Conservation (phyloP, 1,140 invertebrate genomes). For the Rhagoletis pomonella region DNA sequence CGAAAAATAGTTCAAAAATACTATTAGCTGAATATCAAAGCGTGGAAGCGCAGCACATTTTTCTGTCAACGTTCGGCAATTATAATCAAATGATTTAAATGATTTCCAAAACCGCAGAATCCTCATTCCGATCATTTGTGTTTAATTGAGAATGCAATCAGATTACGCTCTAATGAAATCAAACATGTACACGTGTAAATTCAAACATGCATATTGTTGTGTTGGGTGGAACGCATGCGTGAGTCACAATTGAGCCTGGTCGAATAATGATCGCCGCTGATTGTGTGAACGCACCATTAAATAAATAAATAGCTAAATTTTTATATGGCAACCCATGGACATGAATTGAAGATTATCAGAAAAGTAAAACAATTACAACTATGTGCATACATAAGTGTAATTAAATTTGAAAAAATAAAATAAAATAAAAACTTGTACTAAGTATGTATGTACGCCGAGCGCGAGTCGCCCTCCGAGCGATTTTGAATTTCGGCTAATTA, state of each 20-base stretch:
- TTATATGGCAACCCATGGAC: neutral
- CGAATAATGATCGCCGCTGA: neutral
- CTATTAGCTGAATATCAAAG: conserved; percentile 24
- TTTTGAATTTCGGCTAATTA: conserved; percentile 17
- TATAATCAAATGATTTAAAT: neutral
- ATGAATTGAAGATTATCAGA: neutral
- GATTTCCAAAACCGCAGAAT: neutral
- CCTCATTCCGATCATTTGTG: conserved; percentile 2
- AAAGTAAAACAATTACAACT: neutral
- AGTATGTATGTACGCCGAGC: neutral
- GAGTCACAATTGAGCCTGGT: neutral
- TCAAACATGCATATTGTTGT: neutral
- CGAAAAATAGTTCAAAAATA: neutral
- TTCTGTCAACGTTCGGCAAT: neutral
- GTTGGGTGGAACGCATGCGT: neutral
- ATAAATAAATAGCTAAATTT: neutral
- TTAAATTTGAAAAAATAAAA: neutral
- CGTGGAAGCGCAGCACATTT: neutral
- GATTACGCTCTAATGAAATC: conserved; percentile 2
- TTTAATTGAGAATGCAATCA: conserved; percentile 44
- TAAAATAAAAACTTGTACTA: neutral
- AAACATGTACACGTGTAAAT: neutral
- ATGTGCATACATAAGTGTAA: neutral
- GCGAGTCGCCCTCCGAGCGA: neutral
- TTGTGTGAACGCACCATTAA: conserved; percentile 34